Conservation (phyloP, 2,797 vertebrate species). For the Anabacerthia variegaticeps region DNA sequence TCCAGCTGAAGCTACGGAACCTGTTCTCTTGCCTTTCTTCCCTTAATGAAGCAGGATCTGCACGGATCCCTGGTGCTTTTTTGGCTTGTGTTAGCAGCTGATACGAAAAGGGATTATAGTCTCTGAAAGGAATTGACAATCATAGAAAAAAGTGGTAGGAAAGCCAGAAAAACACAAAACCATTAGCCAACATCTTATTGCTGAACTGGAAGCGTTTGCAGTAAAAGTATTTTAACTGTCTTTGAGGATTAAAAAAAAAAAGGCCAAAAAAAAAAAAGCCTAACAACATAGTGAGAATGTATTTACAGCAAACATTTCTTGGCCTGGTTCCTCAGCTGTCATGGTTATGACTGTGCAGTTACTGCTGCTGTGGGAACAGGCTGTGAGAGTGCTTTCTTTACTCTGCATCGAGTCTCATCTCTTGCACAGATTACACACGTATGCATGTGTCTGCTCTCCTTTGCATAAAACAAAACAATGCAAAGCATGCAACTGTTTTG, state of each 20-base stretch:
- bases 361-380: constrained; percentile 30
- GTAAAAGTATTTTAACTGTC: constrained; percentile 31
- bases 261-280: neutral
- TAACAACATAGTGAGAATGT: constrained; percentile 25
- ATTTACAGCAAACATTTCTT: constrained; percentile 64
- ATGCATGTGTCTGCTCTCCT: neutral
- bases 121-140: neutral
- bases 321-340: constrained; percentile 53
- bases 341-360: constrained; percentile 41
- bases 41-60: neutral
- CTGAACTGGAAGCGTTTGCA: neutral
- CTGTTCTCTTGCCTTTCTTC: constrained; percentile 20
- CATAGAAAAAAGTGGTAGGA: neutral
- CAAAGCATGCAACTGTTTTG: neutral
- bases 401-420: constrained; percentile 17
- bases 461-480: neutral
- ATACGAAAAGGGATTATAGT: constrained; percentile 18
- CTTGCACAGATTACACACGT: neutral
- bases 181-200: neutral
- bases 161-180: neutral
- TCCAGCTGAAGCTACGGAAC: neutral
- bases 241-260: neutral
- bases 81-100: constrained; percentile 8
- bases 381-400: constrained; percentile 3
- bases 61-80: constrained; percentile 28